Evolutionary conservation across 2,113 vertebrate species (phyloP), one percentile per base, ranked within the genome.

Genomic region (Perognathus longimembris): DNA sequence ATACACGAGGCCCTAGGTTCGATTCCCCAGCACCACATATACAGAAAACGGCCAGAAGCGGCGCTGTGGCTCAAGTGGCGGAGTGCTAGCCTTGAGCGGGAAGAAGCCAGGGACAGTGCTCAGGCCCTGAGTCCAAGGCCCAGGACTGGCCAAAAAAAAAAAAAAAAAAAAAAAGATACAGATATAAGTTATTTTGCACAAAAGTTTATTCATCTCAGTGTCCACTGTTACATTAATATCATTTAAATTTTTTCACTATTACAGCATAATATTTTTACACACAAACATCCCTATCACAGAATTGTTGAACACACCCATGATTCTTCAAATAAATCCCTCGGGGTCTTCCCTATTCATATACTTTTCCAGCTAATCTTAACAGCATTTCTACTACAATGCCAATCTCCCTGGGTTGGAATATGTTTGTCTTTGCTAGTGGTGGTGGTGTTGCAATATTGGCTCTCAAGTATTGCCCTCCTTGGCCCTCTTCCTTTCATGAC

Each of bases 321-420:
- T 40, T 22, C 30, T 84, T 93, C 59, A 45, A 92, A 92, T 74
- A 71, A 81, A 89, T 59, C 86, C 40, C n/a, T 93, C 94, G 45
- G 81, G 80, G 24, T 85, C 88, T 85, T 88, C 24, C 15, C 81
- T 57, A 71, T 34, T 64, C 78, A 92, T 79, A 70, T 36, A 70
- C 76, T 79, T 85, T 93, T 85, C 9, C 38, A 94, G 18, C 36
- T 78, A 82, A 17, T 81, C 11, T 85, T 95, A 77, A 90, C 26
- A 85, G 24, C 26, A 89, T 94, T 85, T 85, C 69, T 40, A 94
- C 70, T 86, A 66, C 61, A 71, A 59, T 42, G 12, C 9, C 88
- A 77, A 82, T 89, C 63, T 95, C 59, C 54, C 36, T 74, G 73
- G 59, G 57, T 92, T 85, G 36, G 64, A 81, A 28, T 89, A 50